Base-by-base conservation (phyloP, 2,113 vertebrate species). In the Bujurquina vittata region DNA sequence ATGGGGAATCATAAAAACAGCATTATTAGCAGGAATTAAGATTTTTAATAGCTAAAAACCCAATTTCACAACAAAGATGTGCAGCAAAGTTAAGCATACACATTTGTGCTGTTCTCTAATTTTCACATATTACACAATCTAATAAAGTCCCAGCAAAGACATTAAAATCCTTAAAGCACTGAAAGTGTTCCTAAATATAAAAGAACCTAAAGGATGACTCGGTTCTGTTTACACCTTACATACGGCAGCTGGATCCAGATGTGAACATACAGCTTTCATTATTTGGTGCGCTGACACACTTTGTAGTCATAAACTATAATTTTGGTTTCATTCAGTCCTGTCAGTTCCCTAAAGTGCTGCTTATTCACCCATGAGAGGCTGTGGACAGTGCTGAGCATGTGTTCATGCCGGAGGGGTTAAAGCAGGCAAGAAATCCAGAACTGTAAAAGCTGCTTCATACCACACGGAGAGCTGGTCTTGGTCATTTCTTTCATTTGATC, bases 1-100 rank as follows among this genome's bases (percentile, higher is more conserved):
- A 76, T 79, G 79, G 58, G 37, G 86, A 73, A 65, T 78, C 18
- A 79, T 55, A 76, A 83, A 54, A 61, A 35, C n/a, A 54, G 54
- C 14, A 31, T 67, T 33, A 65, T 84, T 85, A 65, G 31, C 43
- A 49, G 59, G 77, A 65, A 77, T 74, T 37, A 75, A 63, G 60
- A 57, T 72, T 26, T 74, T 77, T 63, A 23, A 58, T 7, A 57
- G 26, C 33, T 59, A 77, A 79, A 74, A 11, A 62, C 40, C 56
- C 23, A n/a, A 40, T 55, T 46, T 69, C 29, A 31, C 29, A 26
- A 80, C 37, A 82, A 80, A 76, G 61, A 59, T 10, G 74, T 60
- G 75, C 9, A 31, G 17, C 14, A 22, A 4, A 11, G 14, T 33
- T 31, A n/a, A 33, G 17, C 26, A n/a, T 33, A 54, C 26, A 54